These are phyloP conservation scores for Dysidea cf. avara DNA, from an alignment of 37 sponge, comb jelly and placozoan genomes.

Conservation along the genomic window DNA sequence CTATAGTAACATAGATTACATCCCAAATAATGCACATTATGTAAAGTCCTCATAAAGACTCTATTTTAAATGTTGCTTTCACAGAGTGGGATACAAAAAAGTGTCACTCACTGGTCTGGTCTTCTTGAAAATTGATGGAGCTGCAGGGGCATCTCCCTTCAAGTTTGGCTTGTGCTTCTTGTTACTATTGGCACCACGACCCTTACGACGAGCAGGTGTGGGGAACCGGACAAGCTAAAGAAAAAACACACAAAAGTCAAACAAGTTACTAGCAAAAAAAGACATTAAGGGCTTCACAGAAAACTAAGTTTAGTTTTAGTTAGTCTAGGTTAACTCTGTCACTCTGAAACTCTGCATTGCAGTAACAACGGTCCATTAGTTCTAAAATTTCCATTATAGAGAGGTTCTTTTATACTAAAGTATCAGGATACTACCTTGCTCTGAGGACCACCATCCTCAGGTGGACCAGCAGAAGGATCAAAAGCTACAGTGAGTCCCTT, in stretches of 20 bases:
- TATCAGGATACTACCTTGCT: too few relatives aligned
- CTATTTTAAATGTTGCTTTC: too few relatives aligned
- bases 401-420: too few relatives aligned
- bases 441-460: constrained; percentile 1
- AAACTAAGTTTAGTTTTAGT: background rate
- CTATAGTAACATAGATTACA: too few relatives aligned
- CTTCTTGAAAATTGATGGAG: constrained; percentile 74
- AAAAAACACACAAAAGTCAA: background rate
- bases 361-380: too few relatives aligned
- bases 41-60: too few relatives aligned
- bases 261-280: background rate
- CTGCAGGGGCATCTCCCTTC: constrained; percentile 42
- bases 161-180: constrained; percentile 43
- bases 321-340: too few relatives aligned
- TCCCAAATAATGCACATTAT: too few relatives aligned
- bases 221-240: constrained; percentile 72
- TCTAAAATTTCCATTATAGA: too few relatives aligned
- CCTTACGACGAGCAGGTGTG: constrained; percentile 65
- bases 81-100: too few relatives aligned
- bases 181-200: constrained; percentile 40
- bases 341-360: too few relatives aligned
- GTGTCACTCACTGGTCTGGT: constrained; percentile 28
- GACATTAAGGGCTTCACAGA: too few relatives aligned
- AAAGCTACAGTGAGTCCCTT: constrained; percentile 77
- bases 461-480: constrained; percentile 49